A percentile compares a stretch with the other conserved stretches of the same genome.
Evolutionary conservation across 2,113 vertebrate species (phyloP).

Genomic region (Grallaria varia): DNA sequence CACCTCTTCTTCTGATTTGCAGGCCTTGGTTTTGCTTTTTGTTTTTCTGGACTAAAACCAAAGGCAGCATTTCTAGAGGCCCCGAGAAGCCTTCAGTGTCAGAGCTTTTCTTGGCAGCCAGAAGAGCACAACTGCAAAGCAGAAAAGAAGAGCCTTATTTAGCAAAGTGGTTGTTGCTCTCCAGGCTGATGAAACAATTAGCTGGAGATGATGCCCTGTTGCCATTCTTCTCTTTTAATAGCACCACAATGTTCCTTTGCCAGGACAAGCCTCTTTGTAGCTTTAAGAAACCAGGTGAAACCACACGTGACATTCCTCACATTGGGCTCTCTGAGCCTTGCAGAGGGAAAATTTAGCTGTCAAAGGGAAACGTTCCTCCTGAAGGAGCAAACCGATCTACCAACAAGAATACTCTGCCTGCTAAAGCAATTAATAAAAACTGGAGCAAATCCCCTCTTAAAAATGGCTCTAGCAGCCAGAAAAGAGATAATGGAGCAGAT

Average conservation of each 20-base stretch:
- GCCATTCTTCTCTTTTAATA: conserved; percentile 9
- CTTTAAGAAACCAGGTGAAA: neutral
- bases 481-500: neutral
- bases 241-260: neutral
- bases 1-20: neutral
- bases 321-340: fast-evolving
- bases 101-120: conserved; percentile 41
- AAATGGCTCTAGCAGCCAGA: neutral
- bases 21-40: neutral
- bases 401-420: neutral
- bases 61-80: neutral
- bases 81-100: neutral
- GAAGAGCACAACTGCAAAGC: conserved; percentile 21
- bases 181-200: conserved; percentile 44
- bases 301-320: fast-evolving
- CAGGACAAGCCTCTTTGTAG: neutral
- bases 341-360: neutral
- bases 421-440: neutral
- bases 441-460: neutral
- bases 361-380: neutral
- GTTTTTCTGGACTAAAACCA: conserved; percentile 22
- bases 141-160: conserved; percentile 19
- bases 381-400: neutral
- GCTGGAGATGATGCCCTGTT: neutral
- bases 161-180: neutral